Evolutionary conservation across 1,140 invertebrate genomes (phyloP).

Genomic region (Triops longicaudatus): DNA sequence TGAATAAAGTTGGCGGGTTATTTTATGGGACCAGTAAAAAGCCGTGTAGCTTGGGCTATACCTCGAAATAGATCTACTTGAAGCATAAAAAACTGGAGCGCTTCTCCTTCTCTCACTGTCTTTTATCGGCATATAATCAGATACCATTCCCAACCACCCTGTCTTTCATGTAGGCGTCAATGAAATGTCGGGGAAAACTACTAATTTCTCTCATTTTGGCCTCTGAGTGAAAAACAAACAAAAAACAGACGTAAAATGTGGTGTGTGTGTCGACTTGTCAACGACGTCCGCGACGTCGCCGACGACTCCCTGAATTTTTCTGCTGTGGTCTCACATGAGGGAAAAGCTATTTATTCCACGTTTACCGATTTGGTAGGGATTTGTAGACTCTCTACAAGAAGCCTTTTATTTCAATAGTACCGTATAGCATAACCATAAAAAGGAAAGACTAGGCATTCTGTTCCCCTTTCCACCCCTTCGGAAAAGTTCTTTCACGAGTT

Average conservation of each 20-base stretch:
- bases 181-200: not conserved
- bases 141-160: not conserved
- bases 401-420: not conserved
- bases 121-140: not conserved
- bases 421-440: not conserved
- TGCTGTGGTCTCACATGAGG: not conserved
- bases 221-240: not conserved
- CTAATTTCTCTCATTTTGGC: not conserved
- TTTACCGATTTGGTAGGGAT: not conserved
- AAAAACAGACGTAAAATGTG: not conserved
- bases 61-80: constrained; percentile 5
- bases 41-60: not conserved
- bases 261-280: constrained; percentile 1
- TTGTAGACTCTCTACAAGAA: not conserved
- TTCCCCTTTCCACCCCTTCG: not conserved
- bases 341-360: not conserved
- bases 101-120: not conserved
- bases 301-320: not conserved
- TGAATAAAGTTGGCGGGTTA: constrained; percentile 15
- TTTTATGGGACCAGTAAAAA: constrained; percentile 4
- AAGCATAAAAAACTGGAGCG: not conserved
- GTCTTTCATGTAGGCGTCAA: not conserved
- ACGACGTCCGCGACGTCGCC: not conserved
- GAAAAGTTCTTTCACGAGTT: not conserved
- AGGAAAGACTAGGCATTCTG: not conserved